These are phyloP conservation scores for Microctenopoma steveboyesi DNA, from an alignment of 2,797 vertebrate species.

Conservation along the genomic window DNA sequence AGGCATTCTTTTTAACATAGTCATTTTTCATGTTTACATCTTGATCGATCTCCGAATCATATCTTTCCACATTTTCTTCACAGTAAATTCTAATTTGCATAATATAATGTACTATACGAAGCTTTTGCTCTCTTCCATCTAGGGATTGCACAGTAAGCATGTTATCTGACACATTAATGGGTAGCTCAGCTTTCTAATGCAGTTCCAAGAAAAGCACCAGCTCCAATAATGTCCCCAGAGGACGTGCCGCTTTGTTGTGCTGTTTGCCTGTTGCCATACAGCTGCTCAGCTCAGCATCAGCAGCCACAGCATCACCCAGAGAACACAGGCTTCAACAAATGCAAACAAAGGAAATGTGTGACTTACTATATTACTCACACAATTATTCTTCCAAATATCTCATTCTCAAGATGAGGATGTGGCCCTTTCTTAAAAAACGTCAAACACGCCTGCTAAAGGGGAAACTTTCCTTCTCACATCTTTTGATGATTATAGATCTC, in stretches of 20 bases:
- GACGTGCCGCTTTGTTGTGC: conserved; percentile 42
- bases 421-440: too few relatives aligned
- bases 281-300: conserved; percentile 38
- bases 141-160: background rate
- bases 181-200: conserved; percentile 9
- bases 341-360: too few relatives aligned
- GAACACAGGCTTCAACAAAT: conserved; percentile 4
- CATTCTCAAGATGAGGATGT: too few relatives aligned
- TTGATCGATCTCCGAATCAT: too few relatives aligned
- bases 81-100: too few relatives aligned
- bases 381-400: too few relatives aligned
- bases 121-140: background rate
- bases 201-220: conserved; percentile 26
- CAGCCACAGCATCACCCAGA: conserved; percentile 15
- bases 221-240: conserved; percentile 41
- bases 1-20: background rate
- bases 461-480: too few relatives aligned
- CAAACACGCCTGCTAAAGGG: too few relatives aligned
- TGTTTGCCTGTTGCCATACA: conserved; percentile 49
- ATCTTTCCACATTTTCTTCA: too few relatives aligned
- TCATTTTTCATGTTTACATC: too few relatives aligned
- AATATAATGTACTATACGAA: background rate
- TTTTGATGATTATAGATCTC: too few relatives aligned
- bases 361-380: too few relatives aligned
- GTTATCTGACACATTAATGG: conserved; percentile 6